These are phyloP conservation scores for Elysia crispata DNA, from an alignment of 2,888 invertebrate genomes.

Conservation along the genomic window DNA sequence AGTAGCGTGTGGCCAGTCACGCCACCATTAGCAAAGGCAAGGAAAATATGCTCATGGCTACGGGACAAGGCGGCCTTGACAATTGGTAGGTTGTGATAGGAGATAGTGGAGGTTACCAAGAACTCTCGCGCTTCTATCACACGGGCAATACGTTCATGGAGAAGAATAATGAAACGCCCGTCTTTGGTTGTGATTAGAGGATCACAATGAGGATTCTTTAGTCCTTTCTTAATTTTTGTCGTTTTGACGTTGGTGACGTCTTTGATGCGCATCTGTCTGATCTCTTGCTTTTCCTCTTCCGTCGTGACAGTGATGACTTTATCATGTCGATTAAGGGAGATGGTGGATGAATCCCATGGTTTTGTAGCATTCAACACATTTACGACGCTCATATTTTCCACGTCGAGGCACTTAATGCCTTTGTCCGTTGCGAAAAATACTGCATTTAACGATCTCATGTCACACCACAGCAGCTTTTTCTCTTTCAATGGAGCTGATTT, in stretches of 20 bases:
- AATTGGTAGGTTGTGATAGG: constrained; percentile 47
- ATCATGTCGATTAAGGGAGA: constrained; percentile 20
- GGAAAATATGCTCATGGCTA: constrained; percentile 54
- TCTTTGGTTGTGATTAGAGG: constrained; percentile 47
- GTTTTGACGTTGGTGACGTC: constrained; percentile 13
- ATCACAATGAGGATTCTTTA: constrained; percentile 13
- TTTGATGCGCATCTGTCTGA: constrained; percentile 16
- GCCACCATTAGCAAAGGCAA: constrained; percentile 45
- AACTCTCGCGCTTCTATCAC: constrained; percentile 37
- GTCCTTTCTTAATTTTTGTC: constrained; percentile 19
- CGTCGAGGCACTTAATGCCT: constrained; percentile 40
- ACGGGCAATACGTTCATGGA: constrained; percentile 42
- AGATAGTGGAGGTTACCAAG: constrained; percentile 34
- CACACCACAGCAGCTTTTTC: constrained; percentile 45
- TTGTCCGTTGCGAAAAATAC: constrained; percentile 40
- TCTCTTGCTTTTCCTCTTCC: constrained; percentile 13
- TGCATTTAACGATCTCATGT: constrained; percentile 35
- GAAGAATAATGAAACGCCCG: constrained; percentile 44
- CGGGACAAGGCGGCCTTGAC: constrained; percentile 47
- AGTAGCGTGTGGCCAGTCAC: constrained; percentile 50
- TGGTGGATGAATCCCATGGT: background rate
- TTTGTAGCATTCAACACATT: constrained; percentile 26
- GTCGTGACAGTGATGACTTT: constrained; percentile 16
- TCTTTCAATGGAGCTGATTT: constrained; percentile 38
- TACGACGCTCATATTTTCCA: constrained; percentile 41